phyloP scores from a whole-genome alignment of 2,113 vertebrate species.

The Gobiocypris rarus region DNA sequence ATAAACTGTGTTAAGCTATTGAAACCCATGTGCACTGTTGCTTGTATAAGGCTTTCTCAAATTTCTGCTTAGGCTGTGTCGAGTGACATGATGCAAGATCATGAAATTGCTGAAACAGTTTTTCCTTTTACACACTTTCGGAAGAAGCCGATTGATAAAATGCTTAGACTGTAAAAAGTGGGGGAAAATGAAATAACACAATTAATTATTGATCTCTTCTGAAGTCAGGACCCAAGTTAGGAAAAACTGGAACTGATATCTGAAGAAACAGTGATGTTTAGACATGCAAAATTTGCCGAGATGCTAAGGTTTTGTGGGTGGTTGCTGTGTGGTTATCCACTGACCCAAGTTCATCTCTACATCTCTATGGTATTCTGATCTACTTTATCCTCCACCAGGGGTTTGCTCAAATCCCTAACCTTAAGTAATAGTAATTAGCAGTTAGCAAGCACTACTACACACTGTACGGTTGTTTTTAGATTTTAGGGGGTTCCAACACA shows the following conservation, averaged over 20 bases:
- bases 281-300: neutral
- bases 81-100: slow-evolving; percentile 41
- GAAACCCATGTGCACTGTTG: slow-evolving; percentile 3
- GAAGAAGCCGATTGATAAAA: slow-evolving; percentile 26
- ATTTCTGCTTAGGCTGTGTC: slow-evolving; percentile 25
- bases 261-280: neutral
- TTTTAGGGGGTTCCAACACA: neutral
- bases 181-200: slow-evolving; percentile 1
- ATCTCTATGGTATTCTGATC: neutral
- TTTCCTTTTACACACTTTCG: slow-evolving; percentile 19
- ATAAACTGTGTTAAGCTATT: neutral
- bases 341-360: neutral
- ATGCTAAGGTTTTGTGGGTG: neutral
- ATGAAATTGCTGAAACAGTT: slow-evolving; percentile 40
- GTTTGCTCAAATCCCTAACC: neutral
- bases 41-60: slow-evolving; percentile 9
- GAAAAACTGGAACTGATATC: neutral
- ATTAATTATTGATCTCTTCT: slow-evolving; percentile 32
- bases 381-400: neutral
- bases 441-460: neutral
- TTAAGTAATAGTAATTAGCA: neutral
- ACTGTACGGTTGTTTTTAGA: neutral
- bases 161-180: slow-evolving; percentile 30
- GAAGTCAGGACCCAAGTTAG: neutral
- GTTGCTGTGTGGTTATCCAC: neutral